Percentiles rank a stretch among this genome's conserved stretches.
Evolutionary conservation across 2,888 invertebrate species (phyloP).

Genomic region (Xanthia togata): DNA sequence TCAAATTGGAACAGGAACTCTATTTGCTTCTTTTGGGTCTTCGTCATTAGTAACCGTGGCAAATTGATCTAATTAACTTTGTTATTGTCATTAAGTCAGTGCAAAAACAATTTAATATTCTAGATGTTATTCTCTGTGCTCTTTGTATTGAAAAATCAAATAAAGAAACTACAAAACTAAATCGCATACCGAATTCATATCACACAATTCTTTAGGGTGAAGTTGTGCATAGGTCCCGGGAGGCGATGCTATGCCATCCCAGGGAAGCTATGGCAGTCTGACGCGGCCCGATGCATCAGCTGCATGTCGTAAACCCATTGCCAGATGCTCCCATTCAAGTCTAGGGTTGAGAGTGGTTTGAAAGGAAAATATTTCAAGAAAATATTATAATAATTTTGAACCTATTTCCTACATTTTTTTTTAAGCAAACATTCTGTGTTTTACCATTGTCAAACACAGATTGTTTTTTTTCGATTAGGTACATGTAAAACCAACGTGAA

Average conservation of each 20-base stretch:
- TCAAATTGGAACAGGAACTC: slow-evolving; percentile 74
- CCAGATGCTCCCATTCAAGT: slow-evolving; percentile 80
- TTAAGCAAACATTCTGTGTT: too few species aligned
- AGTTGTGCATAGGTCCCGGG: slow-evolving; percentile 67
- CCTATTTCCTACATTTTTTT: background rate
- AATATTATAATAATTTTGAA: too few species aligned
- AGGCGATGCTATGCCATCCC: slow-evolving; percentile 57
- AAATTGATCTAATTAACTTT: slow-evolving; percentile 61
- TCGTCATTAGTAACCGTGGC: slow-evolving; percentile 65
- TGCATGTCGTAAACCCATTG: slow-evolving; percentile 69
- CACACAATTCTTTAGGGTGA: slow-evolving; percentile 61
- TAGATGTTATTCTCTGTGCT: background rate
- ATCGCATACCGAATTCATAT: slow-evolving; percentile 61
- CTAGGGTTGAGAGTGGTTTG: slow-evolving; percentile 53
- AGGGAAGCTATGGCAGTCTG: slow-evolving; percentile 68
- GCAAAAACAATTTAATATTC: slow-evolving; percentile 23
- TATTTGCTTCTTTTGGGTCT: slow-evolving; percentile 70
- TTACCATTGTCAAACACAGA: background rate
- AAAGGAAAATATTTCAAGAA: slow-evolving; percentile 1
- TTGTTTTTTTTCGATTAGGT: slow-evolving; percentile 15
- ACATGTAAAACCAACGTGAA: background rate
- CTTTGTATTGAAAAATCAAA: slow-evolving; percentile 42
- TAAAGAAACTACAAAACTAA: slow-evolving; percentile 44
- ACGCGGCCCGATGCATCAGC: slow-evolving; percentile 67
- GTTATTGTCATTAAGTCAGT: slow-evolving; percentile 29